Evolutionary conservation across 2,113 vertebrate genomes (phyloP).

Genomic region (Pantherophis guttatus): DNA sequence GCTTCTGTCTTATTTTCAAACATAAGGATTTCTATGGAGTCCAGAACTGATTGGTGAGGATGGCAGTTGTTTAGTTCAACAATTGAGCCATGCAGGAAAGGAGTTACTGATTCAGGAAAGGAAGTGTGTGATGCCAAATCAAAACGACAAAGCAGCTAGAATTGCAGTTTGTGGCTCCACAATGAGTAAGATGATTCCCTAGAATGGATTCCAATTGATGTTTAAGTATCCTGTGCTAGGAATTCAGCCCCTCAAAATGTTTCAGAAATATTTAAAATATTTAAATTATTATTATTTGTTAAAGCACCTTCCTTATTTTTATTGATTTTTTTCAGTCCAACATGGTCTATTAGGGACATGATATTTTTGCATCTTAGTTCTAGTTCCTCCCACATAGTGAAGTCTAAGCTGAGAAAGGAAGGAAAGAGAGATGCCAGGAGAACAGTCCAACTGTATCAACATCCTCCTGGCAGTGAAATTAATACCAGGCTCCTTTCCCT

Average conservation of each 20-base stretch:
- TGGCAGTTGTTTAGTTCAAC: accelerated
- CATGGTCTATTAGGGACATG: accelerated
- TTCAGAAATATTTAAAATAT: neutral
- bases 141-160: neutral
- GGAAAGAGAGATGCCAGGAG: neutral
- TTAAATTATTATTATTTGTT: neutral
- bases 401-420: accelerated
- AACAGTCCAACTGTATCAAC: neutral
- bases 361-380: neutral
- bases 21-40: neutral
- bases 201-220: neutral
- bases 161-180: neutral
- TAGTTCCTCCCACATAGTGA: neutral
- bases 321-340: neutral
- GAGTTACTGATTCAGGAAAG: accelerated
- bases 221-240: neutral
- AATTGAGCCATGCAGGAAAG: accelerated
- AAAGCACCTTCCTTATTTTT: neutral
- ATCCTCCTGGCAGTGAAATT: neutral
- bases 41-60: neutral
- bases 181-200: neutral
- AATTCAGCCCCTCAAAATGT: neutral
- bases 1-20: neutral
- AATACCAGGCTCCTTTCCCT: neutral
- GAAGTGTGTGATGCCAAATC: too few relatives aligned